A percentile compares a stretch with the other conserved stretches of the same genome.
phyloP scores from a whole-genome alignment of 2,888 invertebrate species.

The Dolichomitus sp. region DNA sequence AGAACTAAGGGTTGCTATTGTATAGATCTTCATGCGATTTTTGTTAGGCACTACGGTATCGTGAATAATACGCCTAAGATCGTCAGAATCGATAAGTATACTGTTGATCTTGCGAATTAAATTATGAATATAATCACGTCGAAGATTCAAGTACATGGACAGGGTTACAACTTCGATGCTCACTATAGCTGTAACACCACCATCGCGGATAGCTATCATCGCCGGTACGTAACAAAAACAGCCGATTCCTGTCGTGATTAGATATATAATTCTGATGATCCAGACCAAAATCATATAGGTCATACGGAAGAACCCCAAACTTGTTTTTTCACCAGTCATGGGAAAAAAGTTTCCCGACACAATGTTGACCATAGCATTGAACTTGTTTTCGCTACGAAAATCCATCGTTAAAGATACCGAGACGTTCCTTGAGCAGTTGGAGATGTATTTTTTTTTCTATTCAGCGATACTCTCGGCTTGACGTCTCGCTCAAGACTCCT shows the following conservation, averaged over 20 bases:
- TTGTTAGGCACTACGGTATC: constrained; percentile 65
- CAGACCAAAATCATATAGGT: constrained; percentile 63
- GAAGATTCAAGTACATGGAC: constrained; percentile 63
- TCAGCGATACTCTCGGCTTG: too few species aligned
- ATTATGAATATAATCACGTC: constrained; percentile 50
- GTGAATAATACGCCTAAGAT: constrained; percentile 41
- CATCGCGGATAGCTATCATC: constrained; percentile 65
- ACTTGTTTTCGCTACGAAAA: constrained; percentile 67
- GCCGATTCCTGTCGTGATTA: constrained; percentile 28
- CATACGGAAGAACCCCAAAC: constrained; percentile 5
- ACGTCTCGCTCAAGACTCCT: too few species aligned
- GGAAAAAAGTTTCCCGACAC: constrained; percentile 74
- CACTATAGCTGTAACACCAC: constrained; percentile 64
- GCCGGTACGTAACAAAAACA: constrained; percentile 48
- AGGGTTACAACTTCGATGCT: constrained; percentile 61
- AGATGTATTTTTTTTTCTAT: too few species aligned
- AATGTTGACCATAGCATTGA: constrained; percentile 68
- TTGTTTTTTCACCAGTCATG: constrained; percentile 10
- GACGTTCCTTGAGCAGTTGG: too few species aligned
- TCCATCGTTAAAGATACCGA: constrained; percentile 59
- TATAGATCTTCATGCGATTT: constrained; percentile 67
- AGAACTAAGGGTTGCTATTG: constrained; percentile 34
- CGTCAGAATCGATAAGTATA: constrained; percentile 58
- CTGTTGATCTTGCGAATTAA: constrained; percentile 69
- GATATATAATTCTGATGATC: constrained; percentile 56